phyloP scores from a whole-genome alignment of 1,140 invertebrate genomes.

The Helicoverpa armigera region DNA sequence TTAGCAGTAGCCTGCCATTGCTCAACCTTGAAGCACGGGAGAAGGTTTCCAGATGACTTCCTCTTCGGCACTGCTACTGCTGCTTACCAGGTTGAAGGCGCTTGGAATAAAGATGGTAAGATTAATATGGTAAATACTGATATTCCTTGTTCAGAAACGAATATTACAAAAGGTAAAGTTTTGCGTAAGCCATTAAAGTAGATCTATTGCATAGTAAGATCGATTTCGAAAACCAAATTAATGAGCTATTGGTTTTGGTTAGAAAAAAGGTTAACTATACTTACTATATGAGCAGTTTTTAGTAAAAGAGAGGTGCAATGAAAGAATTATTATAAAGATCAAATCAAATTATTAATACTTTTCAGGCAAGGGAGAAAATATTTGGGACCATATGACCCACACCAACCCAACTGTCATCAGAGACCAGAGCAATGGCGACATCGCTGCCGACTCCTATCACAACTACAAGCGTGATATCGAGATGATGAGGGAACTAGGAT shows the following conservation, averaged over 20 bases:
- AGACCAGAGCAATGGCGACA: conserved; percentile 62
- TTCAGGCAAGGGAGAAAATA: conserved; percentile 79
- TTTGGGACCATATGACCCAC: conserved; percentile 78
- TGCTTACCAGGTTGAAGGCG: conserved; percentile 88
- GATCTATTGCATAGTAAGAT: too few species aligned
- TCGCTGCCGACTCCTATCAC: conserved; percentile 69
- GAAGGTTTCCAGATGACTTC: conserved; percentile 84
- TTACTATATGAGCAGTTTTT: too few species aligned
- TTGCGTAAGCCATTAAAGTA: too few species aligned
- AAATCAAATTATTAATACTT: conserved; percentile 17
- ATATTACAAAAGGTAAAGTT: too few species aligned
- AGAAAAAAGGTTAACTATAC: too few species aligned
- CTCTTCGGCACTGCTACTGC: conserved; percentile 85
- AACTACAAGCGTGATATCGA: conserved; percentile 73
- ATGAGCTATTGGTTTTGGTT: too few species aligned
- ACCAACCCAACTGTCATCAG: conserved; percentile 61
- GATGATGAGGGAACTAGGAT: conserved; percentile 72
- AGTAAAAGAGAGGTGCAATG: too few species aligned
- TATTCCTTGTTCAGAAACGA: not conserved
- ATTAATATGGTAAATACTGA: not conserved
- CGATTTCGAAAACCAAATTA: too few species aligned
- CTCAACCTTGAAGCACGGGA: conserved; percentile 45
- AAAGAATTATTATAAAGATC: too few species aligned
- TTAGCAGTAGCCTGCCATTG: conserved; percentile 30
- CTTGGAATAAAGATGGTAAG: conserved; percentile 86